Conservation (phyloP, 2,797 vertebrate species). For the Gobionotothen gibberifrons region DNA sequence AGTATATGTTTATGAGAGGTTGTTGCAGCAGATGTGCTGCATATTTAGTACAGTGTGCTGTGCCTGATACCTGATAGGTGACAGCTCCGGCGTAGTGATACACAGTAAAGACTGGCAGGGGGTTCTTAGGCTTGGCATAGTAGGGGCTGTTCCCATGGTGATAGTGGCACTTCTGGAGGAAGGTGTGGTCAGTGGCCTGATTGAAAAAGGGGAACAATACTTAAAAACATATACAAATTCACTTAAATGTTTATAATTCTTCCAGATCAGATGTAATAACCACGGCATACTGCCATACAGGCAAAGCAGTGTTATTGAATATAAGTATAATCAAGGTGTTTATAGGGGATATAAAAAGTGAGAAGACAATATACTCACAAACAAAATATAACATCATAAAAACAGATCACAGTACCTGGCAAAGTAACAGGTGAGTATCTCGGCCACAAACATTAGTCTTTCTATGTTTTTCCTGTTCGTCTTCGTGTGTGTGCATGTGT, state of each 20-base stretch:
- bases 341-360: not conserved
- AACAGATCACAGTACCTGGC: not conserved
- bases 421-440: not conserved
- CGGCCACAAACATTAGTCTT: not conserved
- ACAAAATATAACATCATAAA: not conserved
- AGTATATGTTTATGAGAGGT: not conserved
- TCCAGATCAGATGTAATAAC: not conserved
- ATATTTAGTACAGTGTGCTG: not conserved
- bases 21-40: not conserved
- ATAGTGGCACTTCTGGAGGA: constrained; percentile 97
- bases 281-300: not conserved
- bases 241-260: not conserved
- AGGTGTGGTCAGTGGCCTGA: constrained; percentile 95
- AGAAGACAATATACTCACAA: not conserved
- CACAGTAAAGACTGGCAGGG: constrained; percentile 91
- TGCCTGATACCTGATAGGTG: constrained; percentile 89
- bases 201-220: constrained; percentile 5
- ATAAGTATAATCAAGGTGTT: not conserved
- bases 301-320: not conserved
- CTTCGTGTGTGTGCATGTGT: constrained; percentile 15
- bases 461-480: not conserved
- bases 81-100: constrained; percentile 91
- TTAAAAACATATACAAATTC: not conserved
- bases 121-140: constrained; percentile 92
- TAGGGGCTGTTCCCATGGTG: constrained; percentile 87